Conservation (phyloP, 92 coral and sea anemone species). For the Pocillopora meandrina region DNA sequence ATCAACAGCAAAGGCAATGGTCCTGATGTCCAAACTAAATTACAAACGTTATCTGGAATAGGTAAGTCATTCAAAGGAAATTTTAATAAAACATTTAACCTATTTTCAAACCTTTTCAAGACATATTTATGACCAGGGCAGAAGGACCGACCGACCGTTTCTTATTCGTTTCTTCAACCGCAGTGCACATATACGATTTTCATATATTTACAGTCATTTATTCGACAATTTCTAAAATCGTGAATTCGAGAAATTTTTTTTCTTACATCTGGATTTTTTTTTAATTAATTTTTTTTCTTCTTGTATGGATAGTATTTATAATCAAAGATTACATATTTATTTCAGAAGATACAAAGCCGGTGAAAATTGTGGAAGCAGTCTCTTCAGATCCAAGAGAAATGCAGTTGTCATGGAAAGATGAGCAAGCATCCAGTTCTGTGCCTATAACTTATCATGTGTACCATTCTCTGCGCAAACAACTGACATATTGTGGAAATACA, state of each 20-base stretch:
- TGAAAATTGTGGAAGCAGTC: slow-evolving; percentile 39
- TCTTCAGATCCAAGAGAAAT: slow-evolving; percentile 58
- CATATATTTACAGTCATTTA: no score
- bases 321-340: background rate
- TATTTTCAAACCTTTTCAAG: no score
- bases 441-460: slow-evolving; percentile 61
- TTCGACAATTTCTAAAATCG: no score
- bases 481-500: slow-evolving; percentile 78
- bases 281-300: no score
- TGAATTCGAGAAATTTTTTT: no score
- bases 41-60: slow-evolving; percentile 45
- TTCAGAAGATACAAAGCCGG: slow-evolving; percentile 32
- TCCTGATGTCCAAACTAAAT: slow-evolving; percentile 44
- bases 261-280: no score
- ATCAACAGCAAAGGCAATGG: slow-evolving; percentile 79
- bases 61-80: slow-evolving; percentile 22
- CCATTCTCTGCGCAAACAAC: slow-evolving; percentile 39
- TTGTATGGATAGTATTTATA: background rate
- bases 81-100: no score
- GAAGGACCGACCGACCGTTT: no score
- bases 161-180: no score
- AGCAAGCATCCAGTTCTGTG: slow-evolving; percentile 6
- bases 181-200: no score
- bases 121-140: no score
- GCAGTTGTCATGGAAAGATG: slow-evolving; percentile 68